phyloP scores from a whole-genome alignment of 2,797 vertebrate species.

The Eptatretus atami region DNA sequence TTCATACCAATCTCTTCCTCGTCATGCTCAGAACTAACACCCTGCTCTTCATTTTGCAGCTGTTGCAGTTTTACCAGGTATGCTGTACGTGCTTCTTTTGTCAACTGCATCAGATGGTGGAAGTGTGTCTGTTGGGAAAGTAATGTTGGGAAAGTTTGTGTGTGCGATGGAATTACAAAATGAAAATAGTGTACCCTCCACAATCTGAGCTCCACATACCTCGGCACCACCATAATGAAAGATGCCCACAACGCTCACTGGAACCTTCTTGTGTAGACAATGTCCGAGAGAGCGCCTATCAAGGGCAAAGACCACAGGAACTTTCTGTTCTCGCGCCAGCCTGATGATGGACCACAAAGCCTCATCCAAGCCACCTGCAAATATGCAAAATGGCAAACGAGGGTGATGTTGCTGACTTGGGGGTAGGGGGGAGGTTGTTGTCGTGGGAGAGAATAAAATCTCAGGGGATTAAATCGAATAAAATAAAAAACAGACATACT shows the following conservation, averaged over 20 bases:
- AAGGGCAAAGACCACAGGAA: constrained; percentile 83
- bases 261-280: constrained; percentile 88
- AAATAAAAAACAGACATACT: constrained; percentile 8
- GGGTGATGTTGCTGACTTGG: no score
- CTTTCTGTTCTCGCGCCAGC: constrained; percentile 89
- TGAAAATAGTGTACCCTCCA: background rate
- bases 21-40: no score
- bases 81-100: constrained; percentile 70
- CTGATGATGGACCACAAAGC: constrained; percentile 85
- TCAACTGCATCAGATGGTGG: constrained; percentile 57
- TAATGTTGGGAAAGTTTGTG: background rate
- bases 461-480: background rate
- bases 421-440: no score
- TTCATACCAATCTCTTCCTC: no score
- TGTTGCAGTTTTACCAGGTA: constrained; percentile 14
- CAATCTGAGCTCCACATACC: constrained; percentile 19
- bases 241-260: constrained; percentile 87
- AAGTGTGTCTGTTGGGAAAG: constrained; percentile 29
- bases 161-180: background rate
- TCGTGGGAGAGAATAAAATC: no score
- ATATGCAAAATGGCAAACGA: no score
- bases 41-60: no score
- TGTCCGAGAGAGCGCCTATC: constrained; percentile 80
- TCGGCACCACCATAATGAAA: constrained; percentile 85
- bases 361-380: constrained; percentile 64